A percentile compares a stretch with the other conserved stretches of the same genome.
Conservation (phyloP, 2,888 invertebrate species). For the Diploptera punctata region DNA sequence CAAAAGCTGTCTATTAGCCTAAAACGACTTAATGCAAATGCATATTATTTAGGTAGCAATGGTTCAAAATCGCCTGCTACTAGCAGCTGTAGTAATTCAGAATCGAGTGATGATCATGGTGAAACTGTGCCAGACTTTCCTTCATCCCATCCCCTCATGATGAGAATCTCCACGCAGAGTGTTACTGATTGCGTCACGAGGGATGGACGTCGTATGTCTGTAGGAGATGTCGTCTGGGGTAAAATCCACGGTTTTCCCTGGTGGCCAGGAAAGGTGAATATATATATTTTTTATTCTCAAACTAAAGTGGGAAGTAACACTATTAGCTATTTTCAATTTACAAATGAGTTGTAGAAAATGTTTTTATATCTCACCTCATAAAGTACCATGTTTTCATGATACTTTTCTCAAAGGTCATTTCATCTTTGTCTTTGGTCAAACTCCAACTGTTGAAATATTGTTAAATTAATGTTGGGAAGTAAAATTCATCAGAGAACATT, state of each 20-base stretch:
- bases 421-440: no score
- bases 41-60: constrained; percentile 60
- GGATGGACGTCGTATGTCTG: constrained; percentile 62
- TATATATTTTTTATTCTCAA: no score
- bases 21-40: constrained; percentile 73
- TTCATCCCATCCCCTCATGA: constrained; percentile 58
- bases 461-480: no score
- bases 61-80: constrained; percentile 59
- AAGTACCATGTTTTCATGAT: no score
- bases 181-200: constrained; percentile 62
- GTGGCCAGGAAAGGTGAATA: constrained; percentile 81
- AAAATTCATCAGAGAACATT: no score
- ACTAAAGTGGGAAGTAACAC: no score
- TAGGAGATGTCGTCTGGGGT: constrained; percentile 88
- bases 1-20: constrained; percentile 79
- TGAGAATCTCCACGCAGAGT: constrained; percentile 63
- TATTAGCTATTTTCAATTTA: no score
- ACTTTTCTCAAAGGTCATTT: no score
- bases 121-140: constrained; percentile 61
- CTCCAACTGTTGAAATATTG: no score
- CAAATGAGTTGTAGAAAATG: no score
- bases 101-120: constrained; percentile 52
- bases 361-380: no score
- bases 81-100: constrained; percentile 55
- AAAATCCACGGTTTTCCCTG: constrained; percentile 87